These are phyloP conservation scores for Lamprologus tigripictilis DNA, from an alignment of 2,113 vertebrate genomes.

Conservation along the genomic window DNA sequence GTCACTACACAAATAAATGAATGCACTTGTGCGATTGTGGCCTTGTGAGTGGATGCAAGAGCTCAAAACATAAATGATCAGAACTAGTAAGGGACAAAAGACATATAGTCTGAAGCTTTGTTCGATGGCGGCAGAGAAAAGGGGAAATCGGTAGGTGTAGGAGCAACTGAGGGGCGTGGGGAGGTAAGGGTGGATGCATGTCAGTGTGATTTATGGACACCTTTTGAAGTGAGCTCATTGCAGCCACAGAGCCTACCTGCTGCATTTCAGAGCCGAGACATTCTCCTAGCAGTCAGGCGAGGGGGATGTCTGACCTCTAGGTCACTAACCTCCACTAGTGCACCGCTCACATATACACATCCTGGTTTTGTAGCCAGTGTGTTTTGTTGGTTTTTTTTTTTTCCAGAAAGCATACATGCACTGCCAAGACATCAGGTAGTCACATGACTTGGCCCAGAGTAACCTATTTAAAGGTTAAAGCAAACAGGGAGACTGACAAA, in stretches of 20 bases:
- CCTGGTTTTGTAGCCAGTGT: constrained; percentile 15
- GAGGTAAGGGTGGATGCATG: not conserved
- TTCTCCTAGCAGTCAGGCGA: constrained; percentile 3
- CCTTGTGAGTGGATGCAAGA: not conserved
- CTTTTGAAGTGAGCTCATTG: constrained; percentile 68
- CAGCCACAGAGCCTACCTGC: constrained; percentile 35
- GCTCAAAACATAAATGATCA: not conserved
- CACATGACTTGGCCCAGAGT: not conserved
- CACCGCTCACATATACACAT: constrained; percentile 21
- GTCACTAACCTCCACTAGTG: constrained; percentile 22
- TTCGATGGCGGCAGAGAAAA: not conserved
- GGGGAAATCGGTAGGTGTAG: constrained; percentile 2
- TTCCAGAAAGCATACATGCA: constrained; percentile 13
- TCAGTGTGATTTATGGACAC: constrained; percentile 70
- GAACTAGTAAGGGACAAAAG: not conserved
- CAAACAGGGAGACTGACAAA: constrained; percentile 4
- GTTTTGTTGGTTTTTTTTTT: not conserved
- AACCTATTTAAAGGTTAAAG: constrained; percentile 22
- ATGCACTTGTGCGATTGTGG: not conserved
- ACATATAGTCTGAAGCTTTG: not conserved
- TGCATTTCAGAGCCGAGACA: constrained; percentile 24
- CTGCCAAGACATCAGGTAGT: not conserved
- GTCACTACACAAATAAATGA: not conserved
- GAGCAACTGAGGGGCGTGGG: not conserved
- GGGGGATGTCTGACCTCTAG: constrained; percentile 11